Evolutionary conservation across 2,113 vertebrate genomes (phyloP).

Genomic region (Morone chrysops): DNA sequence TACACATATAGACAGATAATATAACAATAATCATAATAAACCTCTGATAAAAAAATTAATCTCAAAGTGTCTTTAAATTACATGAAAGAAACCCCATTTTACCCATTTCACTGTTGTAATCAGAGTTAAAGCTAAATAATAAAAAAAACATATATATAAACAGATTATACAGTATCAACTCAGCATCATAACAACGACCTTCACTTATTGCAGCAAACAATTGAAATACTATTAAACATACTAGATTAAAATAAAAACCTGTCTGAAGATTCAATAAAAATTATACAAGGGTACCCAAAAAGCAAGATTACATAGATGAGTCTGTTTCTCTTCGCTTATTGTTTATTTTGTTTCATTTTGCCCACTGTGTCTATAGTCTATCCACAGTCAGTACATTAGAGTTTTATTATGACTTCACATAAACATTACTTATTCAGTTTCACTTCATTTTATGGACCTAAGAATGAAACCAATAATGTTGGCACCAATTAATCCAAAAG

Average conservation of each 20-base stretch:
- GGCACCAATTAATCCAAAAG: background rate
- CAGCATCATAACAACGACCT: background rate
- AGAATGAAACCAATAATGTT: background rate
- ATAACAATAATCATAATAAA: no score
- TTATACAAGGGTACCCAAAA: background rate
- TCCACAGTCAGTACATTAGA: no score
- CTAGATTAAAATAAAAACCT: background rate
- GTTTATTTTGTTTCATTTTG: background rate
- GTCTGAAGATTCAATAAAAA: background rate
- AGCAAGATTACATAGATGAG: background rate
- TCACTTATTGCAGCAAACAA: background rate
- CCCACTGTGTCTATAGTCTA: background rate
- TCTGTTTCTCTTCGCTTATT: background rate
- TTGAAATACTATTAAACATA: background rate
- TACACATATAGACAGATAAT: background rate
- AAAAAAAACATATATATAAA: no score
- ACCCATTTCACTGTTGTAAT: no score
- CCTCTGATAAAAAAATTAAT: no score
- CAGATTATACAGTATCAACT: no score
- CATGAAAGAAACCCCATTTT: no score
- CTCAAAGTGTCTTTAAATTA: no score
- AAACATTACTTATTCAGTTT: background rate
- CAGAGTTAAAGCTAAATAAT: no score
- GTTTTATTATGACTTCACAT: background rate
- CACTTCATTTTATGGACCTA: background rate